Evolutionary conservation across 2,113 vertebrate species (phyloP), one percentile per base, ranked within the genome.

Genomic region (Prionailurus viverrinus): DNA sequence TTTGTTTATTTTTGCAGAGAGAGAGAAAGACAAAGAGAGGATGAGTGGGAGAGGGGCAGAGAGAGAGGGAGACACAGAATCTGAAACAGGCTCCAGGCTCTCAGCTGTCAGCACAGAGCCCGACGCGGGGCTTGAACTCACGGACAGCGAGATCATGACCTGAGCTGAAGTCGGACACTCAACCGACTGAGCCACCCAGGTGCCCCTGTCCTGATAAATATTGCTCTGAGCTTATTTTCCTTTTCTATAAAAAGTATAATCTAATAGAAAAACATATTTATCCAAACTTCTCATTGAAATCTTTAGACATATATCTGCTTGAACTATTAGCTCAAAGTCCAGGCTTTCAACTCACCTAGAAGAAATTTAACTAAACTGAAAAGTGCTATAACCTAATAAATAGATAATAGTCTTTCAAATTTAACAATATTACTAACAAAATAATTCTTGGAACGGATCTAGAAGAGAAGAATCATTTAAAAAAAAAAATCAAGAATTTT

Each of bases 401-500:
- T 63, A 84, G 61, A 61, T 48, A 84, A 66, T 58, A 14, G 83
- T 61, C 18, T 79, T 82, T 93, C 68, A 81, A 68, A 65, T 83
- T 92, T 92, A 66, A 76, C 45, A 58, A 36, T 29, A 89, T 68
- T 73, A 65, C 7, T 36, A 96, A 95, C 8, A 94, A 96, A 93
- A 31, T 23, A 86, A 21, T 84, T 23, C 25, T 87, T 90, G 31
- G 18, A 89, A 91, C 5, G 14, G 19, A 88, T 27, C 15, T 85
- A 83, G 80, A 69, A 91, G 68, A 85, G 23, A 29, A 71, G 29
- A 53, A 53, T 48, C 16, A 78, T 33, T 45, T 55, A 23, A 41
- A 78, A 78, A 55, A 55, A 76, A 86, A 3, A 39, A 58, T 4
- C 23, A 84, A 80, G 5, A 33, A 21, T 25, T 51, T 65, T 55